Base-by-base conservation (phyloP, 2,797 vertebrate genomes). In the Orientallactaga sibirica region DNA sequence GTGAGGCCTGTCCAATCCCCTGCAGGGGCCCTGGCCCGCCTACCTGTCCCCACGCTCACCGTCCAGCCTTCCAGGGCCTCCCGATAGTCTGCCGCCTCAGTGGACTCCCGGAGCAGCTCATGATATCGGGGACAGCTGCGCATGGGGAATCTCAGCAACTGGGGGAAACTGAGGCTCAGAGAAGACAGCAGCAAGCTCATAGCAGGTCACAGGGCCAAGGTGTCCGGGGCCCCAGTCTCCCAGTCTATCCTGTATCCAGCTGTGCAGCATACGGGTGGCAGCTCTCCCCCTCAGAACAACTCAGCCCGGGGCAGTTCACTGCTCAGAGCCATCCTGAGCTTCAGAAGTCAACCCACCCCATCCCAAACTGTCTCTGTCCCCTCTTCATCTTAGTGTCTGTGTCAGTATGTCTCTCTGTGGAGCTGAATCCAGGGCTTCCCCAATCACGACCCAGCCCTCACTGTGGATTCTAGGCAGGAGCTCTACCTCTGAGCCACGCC, bases 121-220 rank as follows among this genome's bases (percentile, higher is more conserved):
- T 97, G 98, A 96, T 98, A 99, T 84, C 96, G 97, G 7, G 98
- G 98, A 95, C 99, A 99, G 91, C 98, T 98, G 97, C 98, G 98
- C 52, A 98, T 98, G 25, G 98, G 98, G 86, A 99, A 98, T 97
- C 97, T 98, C 94, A 99, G 90, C 95, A 99, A 97, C 99, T 99
- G 97, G 75, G 58, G 70, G n/a, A 90, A 90, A 92, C 73, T 3
- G 88, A 92, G 93, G 92, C 94, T 97, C 91, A 96, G 96, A 5
- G 68, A 25, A 20, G 73, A 24, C 79, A 18, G 55, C 67, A 14
- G 16, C 0, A 0, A 16, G 6, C 70, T 18, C 52, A 12, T n/a
- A 5, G 79, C 3, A 1, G 12, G 19, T 6, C 1, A 7, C 29
- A 19, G 29, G 33, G 19, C 8, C 14, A 0, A 2, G 55, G 11